A percentile compares a stretch with the other conserved stretches of the same genome.
Conservation (phyloP, 1,140 invertebrate genomes). For the Pristionchus pacificus region DNA sequence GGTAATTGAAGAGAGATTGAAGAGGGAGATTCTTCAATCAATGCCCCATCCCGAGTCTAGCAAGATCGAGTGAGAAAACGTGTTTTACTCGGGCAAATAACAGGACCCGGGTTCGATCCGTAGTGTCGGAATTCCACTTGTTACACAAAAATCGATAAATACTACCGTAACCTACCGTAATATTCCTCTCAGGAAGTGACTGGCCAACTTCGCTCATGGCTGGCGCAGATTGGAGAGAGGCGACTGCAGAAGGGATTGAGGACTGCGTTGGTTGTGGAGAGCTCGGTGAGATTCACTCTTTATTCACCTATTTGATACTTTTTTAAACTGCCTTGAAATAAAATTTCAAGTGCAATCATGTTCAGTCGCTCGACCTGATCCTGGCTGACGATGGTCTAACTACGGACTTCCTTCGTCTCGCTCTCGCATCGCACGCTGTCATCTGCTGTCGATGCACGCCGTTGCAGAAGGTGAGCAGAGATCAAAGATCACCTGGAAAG, state of each 20-base stretch:
- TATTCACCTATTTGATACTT: too few species aligned
- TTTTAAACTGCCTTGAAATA: too few species aligned
- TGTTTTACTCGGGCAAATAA: too few species aligned
- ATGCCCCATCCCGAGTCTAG: neutral
- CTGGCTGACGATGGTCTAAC: slow-evolving; percentile 78
- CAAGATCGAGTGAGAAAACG: neutral
- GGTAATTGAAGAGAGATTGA: slow-evolving; percentile 77
- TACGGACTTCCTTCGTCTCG: slow-evolving; percentile 86
- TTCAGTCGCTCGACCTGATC: slow-evolving; percentile 77
- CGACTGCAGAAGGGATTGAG: slow-evolving; percentile 9
- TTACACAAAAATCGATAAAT: too few species aligned
- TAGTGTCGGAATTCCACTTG: too few species aligned
- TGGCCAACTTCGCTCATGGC: neutral
- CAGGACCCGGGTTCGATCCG: too few species aligned
- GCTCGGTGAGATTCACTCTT: too few species aligned
- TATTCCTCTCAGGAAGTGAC: too few species aligned
- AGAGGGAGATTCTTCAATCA: too few species aligned
- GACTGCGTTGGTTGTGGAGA: slow-evolving; percentile 11
- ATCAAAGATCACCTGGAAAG: neutral
- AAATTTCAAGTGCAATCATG: neutral
- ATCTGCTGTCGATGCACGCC: slow-evolving; percentile 98
- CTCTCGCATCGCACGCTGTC: slow-evolving; percentile 84
- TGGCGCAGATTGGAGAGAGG: slow-evolving; percentile 14
- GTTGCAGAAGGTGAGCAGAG: slow-evolving; percentile 73
- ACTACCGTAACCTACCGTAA: too few species aligned